Percentiles rank a stretch among this genome's conserved stretches.
Conservation (phyloP, 2,797 vertebrate genomes). For the Pseudopleuronectes americanus region DNA sequence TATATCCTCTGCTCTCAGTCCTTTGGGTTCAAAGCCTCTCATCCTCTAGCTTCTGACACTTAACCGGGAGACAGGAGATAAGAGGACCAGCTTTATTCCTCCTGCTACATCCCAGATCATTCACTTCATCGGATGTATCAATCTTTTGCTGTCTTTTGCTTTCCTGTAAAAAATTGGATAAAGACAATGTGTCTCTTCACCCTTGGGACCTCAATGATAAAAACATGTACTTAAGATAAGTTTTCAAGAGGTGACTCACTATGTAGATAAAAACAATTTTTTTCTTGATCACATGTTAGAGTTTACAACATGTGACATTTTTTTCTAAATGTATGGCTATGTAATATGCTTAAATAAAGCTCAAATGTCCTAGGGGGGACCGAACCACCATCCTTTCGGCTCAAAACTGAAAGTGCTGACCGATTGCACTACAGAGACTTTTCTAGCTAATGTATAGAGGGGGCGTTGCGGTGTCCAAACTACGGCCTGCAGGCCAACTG, state of each 20-base stretch:
- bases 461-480: too few species aligned
- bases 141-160: slow-evolving; percentile 20
- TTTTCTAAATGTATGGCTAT: too few species aligned
- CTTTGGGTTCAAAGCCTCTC: slow-evolving; percentile 18
- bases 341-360: too few species aligned
- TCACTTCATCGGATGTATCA: slow-evolving; percentile 20
- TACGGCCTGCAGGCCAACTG: too few species aligned
- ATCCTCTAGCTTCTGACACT: slow-evolving; percentile 41
- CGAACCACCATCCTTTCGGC: too few species aligned
- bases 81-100: slow-evolving; percentile 31
- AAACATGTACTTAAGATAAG: not conserved
- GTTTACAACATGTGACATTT: too few species aligned
- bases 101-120: slow-evolving; percentile 40
- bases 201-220: not conserved
- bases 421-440: too few species aligned
- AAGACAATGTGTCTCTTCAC: slow-evolving; percentile 1
- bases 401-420: too few species aligned
- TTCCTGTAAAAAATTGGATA: slow-evolving; percentile 1
- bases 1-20: slow-evolving; percentile 27
- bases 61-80: slow-evolving; percentile 43
- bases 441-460: too few species aligned
- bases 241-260: not conserved
- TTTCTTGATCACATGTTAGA: not conserved
- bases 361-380: too few species aligned
- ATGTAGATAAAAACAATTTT: not conserved